Conservation (phyloP, 1,140 invertebrate species). For the Atta texana region DNA sequence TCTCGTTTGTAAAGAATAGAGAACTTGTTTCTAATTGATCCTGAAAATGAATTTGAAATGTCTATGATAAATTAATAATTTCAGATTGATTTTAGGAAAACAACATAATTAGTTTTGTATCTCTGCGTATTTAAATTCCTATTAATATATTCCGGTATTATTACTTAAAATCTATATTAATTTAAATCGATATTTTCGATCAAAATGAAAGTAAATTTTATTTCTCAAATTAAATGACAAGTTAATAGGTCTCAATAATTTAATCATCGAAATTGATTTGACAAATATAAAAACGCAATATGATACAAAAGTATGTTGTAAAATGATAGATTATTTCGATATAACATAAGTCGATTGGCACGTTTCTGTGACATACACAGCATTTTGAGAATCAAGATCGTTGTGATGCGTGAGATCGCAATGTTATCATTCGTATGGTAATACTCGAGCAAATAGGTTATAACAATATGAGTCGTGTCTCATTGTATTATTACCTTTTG, state of each 20-base stretch:
- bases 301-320: background rate
- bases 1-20: background rate
- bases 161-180: background rate
- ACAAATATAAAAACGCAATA: background rate
- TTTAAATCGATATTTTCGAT: constrained; percentile 4
- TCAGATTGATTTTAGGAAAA: background rate
- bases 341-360: background rate
- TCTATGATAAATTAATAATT: constrained; percentile 5
- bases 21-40: background rate
- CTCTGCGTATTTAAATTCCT: background rate
- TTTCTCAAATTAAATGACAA: background rate
- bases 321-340: background rate
- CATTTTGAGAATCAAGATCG: background rate
- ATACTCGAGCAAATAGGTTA: background rate
- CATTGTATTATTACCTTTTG: background rate
- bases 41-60: background rate
- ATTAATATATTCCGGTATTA: background rate
- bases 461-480: background rate
- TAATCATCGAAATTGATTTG: background rate
- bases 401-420: background rate
- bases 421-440: background rate
- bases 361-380: background rate
- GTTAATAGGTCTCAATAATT: background rate
- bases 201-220: constrained; percentile 14
- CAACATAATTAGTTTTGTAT: background rate